Conservation (phyloP, 2,113 vertebrate genomes). For the Paralichthys olivaceus region DNA sequence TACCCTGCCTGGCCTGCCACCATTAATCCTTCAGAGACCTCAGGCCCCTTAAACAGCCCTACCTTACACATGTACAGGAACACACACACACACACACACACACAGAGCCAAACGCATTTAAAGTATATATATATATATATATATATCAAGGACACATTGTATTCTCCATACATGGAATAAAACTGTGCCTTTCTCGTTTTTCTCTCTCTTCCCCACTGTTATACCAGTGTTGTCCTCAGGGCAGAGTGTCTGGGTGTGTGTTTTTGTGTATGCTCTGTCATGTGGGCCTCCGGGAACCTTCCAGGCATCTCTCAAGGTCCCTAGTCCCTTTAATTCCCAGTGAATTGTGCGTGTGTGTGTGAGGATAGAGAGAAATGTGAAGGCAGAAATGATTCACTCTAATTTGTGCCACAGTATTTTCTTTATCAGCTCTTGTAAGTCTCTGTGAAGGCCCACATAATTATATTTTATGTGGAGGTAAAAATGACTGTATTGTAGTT, state of each 20-base stretch:
- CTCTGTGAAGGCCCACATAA: slow-evolving; percentile 41
- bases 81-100: slow-evolving; percentile 29
- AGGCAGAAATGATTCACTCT: slow-evolving; percentile 35
- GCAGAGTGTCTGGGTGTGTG: slow-evolving; percentile 24
- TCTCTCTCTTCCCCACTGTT: slow-evolving; percentile 4
- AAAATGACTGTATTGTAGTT: slow-evolving; percentile 44
- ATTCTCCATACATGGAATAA: slow-evolving; percentile 16
- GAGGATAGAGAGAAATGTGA: neutral
- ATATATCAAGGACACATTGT: slow-evolving; percentile 35
- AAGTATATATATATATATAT: slow-evolving; percentile 12
- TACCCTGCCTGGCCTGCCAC: slow-evolving; percentile 81
- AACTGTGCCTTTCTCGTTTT: neutral
- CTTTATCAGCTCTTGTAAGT: slow-evolving; percentile 54
- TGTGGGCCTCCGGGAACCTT: slow-evolving; percentile 49
- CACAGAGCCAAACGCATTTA: slow-evolving; percentile 24
- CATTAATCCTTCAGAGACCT: slow-evolving; percentile 82
- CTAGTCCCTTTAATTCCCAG: slow-evolving; percentile 37
- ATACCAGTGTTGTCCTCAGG: slow-evolving; percentile 28
- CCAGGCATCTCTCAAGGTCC: slow-evolving; percentile 43
- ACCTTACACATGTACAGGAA: slow-evolving; percentile 41
- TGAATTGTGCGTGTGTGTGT: slow-evolving; percentile 26
- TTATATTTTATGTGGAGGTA: slow-evolving; percentile 60
- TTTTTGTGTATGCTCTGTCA: slow-evolving; percentile 21
- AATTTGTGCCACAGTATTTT: slow-evolving; percentile 43
- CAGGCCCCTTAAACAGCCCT: slow-evolving; percentile 71